Percentiles rank a stretch among this genome's conserved stretches.
Conservation (phyloP, 2,113 vertebrate species). For the Lophius piscatorius region DNA sequence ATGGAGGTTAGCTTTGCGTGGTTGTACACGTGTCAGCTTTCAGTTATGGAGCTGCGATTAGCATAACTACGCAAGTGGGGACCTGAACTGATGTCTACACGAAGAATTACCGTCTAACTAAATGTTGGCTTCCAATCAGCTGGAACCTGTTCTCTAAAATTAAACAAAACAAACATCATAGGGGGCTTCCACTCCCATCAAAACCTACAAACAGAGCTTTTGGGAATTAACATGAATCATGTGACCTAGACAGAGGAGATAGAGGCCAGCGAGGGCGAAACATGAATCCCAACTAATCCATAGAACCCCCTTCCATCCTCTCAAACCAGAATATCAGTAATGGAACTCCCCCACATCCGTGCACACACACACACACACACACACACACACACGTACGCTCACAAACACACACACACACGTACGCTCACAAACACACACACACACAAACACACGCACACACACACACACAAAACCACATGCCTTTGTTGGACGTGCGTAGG, state of each 20-base stretch:
- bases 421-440: slow-evolving; percentile 10
- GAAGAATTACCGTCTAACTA: slow-evolving; percentile 12
- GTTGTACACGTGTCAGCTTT: slow-evolving; percentile 12
- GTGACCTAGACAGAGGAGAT: slow-evolving; percentile 53
- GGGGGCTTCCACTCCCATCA: neutral
- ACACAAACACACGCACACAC: slow-evolving; percentile 14
- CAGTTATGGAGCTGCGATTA: slow-evolving; percentile 16
- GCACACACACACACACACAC: slow-evolving; percentile 5
- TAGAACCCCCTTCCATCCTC: slow-evolving; percentile 50
- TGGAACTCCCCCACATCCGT: slow-evolving; percentile 36
- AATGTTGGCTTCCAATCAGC: slow-evolving; percentile 24
- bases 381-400: slow-evolving; percentile 9
- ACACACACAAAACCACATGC: slow-evolving; percentile 51
- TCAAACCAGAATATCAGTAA: slow-evolving; percentile 51
- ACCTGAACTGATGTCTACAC: slow-evolving; percentile 25
- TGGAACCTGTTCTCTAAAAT: slow-evolving; percentile 1
- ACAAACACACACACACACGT: slow-evolving; percentile 12
- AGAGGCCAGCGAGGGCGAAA: slow-evolving; percentile 51
- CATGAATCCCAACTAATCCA: slow-evolving; percentile 64
- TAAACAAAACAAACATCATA: neutral
- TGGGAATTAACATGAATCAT: slow-evolving; percentile 48
- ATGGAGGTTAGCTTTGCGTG: slow-evolving; percentile 16
- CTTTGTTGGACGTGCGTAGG: slow-evolving; percentile 63
- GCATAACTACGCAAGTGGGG: slow-evolving; percentile 33
- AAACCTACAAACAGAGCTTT: slow-evolving; percentile 31